Base-by-base conservation (phyloP, 2,113 vertebrate species). In the Bettongia penicillata region DNA sequence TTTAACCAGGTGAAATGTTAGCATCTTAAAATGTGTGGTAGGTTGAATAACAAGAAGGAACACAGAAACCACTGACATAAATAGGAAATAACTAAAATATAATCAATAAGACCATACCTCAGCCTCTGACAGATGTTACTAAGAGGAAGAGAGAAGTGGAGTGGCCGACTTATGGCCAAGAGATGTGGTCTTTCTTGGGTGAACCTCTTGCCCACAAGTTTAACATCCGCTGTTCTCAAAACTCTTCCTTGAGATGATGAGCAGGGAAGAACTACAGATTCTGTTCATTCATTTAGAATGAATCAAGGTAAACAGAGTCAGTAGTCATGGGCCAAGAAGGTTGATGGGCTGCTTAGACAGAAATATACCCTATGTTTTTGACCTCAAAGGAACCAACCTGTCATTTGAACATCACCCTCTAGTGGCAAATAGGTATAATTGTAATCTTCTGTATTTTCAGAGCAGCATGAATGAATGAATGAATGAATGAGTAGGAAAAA, bases 391-490 rank as follows among this genome's bases (percentile, higher is more conserved):
- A 91, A 47, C n/a, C 92, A 95, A n/a, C 61, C n/a, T 48, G 0
- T 90, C 2, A 1, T 94, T 92, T 95, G 22, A 90, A 89, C 51
- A 51, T 5, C 89, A 57, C 31, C 94, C 93, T 95, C 95, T 96
- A 19, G 26, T 93, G 95, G 77, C 51, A 43, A 11, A 3, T 51
- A 31, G 2, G 43, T 90, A 3, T 24, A 37, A 8, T 16, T 93
- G 91, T 77, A 52, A 0, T 4, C 3, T 51, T 94, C 90, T 89
- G 68, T 23, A 0, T 6, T 0, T 0, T 6, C 31, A 92, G 91
- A 55, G 51, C 26, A 2, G 11, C 0, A 77, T 6, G 37, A n/a
- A n/a, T 37, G 28, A 61, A 61, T 68, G 16, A 68, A 55, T 55
- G 24, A 25, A 8, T 26, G 24, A 22, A 23, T 6, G 55, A 25